phyloP scores from a whole-genome alignment of 2,113 vertebrate genomes.

The Poicephalus meyeri region DNA sequence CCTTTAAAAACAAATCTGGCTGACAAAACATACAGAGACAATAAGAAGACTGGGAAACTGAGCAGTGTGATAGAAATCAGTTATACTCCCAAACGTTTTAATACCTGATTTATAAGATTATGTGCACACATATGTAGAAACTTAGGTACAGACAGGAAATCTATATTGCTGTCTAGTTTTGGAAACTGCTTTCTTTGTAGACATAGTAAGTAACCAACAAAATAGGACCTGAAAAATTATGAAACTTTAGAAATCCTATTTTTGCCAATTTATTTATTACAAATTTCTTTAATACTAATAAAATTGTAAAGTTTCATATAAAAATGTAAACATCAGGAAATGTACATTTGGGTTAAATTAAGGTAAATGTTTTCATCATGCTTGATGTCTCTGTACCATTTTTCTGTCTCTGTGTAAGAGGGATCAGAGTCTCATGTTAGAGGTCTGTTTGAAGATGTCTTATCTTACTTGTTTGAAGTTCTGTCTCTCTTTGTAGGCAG shows the following conservation, averaged over 20 bases:
- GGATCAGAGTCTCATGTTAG: background rate
- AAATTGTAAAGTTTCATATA: background rate
- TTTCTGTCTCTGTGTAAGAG: background rate
- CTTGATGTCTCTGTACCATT: background rate
- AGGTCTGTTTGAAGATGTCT: background rate
- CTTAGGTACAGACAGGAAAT: background rate
- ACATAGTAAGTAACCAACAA: background rate
- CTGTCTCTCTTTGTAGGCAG: background rate
- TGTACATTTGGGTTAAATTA: background rate
- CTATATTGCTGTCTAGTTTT: background rate
- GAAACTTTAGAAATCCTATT: background rate
- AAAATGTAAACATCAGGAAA: background rate
- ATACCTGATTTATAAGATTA: background rate
- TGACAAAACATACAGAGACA: background rate
- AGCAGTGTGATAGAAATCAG: background rate
- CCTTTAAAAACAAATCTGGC: background rate
- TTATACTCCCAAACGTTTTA: background rate
- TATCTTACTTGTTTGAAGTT: background rate
- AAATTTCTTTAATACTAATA: background rate
- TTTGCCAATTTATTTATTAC: background rate
- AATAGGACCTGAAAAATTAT: background rate
- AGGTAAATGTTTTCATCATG: background rate
- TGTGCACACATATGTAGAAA: background rate
- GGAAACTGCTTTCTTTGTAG: background rate
- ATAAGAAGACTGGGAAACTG: background rate